Evolutionary conservation across 2,113 vertebrate genomes (phyloP).

Genomic region (Neofelis nebulosa): DNA sequence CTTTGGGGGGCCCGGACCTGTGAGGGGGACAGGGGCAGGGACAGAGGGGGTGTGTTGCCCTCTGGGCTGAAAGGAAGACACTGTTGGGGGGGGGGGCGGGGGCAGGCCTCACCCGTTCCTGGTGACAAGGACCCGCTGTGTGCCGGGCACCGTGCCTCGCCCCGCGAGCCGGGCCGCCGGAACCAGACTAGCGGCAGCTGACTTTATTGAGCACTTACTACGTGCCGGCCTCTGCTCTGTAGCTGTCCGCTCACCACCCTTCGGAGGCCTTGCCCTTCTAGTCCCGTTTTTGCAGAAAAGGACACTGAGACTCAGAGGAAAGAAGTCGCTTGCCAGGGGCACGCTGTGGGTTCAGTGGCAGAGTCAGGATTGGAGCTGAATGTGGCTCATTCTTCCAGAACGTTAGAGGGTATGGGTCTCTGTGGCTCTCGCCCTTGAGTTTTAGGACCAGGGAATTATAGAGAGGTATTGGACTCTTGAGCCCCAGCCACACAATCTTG

Average conservation of each 20-base stretch:
- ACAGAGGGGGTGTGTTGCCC: constrained; percentile 26
- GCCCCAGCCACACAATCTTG: not conserved
- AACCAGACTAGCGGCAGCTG: not conserved
- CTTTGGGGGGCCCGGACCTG: not conserved
- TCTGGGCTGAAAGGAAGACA: not conserved
- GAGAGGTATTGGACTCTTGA: not conserved
- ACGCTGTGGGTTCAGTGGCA: rapidly evolving
- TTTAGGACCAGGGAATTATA: not conserved
- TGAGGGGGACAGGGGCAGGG: constrained; percentile 71
- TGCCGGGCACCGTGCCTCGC: not conserved
- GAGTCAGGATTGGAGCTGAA: not conserved
- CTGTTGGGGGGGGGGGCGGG: not conserved
- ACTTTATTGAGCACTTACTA: constrained; percentile 22
- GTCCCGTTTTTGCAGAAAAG: constrained; percentile 16
- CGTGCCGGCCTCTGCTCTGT: not conserved
- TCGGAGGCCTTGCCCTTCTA: not conserved
- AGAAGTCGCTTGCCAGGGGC: not conserved
- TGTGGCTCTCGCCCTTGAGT: not conserved
- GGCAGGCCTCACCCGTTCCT: not conserved
- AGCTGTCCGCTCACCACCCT: not conserved
- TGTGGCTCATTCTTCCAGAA: not conserved
- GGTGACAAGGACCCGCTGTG: not conserved
- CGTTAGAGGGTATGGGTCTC: rapidly evolving
- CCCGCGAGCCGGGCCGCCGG: not conserved
- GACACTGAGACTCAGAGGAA: constrained; percentile 25